A percentile compares a stretch with the other conserved stretches of the same genome.
Conservation (phyloP, 2,113 vertebrate genomes). For the Peromyscus leucopus region DNA sequence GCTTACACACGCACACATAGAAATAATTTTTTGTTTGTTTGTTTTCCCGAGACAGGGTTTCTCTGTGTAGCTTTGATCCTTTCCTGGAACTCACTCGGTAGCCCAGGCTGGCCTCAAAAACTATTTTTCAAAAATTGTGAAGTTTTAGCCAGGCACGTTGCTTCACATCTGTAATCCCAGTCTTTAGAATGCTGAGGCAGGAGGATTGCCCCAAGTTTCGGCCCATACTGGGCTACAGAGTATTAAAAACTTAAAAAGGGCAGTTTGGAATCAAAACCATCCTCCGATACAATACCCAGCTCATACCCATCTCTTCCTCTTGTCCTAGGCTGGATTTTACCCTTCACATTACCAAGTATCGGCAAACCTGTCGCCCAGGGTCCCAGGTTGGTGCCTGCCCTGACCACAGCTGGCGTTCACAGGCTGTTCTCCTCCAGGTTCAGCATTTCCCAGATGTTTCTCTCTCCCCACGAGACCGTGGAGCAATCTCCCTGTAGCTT, state of each 20-base stretch:
- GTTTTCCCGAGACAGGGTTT: too few species aligned
- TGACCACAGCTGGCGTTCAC: background rate
- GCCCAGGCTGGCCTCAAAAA: too few species aligned
- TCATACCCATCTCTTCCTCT: background rate
- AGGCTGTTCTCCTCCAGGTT: background rate
- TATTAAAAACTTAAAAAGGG: background rate
- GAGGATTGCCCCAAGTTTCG: background rate
- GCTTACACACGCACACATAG: background rate
- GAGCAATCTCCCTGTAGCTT: background rate
- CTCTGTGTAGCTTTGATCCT: too few species aligned
- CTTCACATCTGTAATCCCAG: background rate
- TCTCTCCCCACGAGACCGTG: background rate
- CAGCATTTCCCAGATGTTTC: background rate
- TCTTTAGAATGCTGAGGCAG: background rate
- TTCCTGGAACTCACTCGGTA: too few species aligned
- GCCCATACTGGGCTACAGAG: background rate
- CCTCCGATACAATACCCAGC: background rate
- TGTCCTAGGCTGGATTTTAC: background rate
- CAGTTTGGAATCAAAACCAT: slow-evolving; percentile 23
- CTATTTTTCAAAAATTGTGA: background rate
- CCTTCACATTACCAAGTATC: background rate
- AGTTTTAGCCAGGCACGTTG: background rate
- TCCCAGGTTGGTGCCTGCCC: too few species aligned
- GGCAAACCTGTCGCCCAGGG: background rate
- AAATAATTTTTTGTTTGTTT: too few species aligned